Evolutionary conservation across 2,113 vertebrate genomes (phyloP), one percentile per base, ranked within the genome.

Genomic region (Nerophis lumbriciformis): DNA sequence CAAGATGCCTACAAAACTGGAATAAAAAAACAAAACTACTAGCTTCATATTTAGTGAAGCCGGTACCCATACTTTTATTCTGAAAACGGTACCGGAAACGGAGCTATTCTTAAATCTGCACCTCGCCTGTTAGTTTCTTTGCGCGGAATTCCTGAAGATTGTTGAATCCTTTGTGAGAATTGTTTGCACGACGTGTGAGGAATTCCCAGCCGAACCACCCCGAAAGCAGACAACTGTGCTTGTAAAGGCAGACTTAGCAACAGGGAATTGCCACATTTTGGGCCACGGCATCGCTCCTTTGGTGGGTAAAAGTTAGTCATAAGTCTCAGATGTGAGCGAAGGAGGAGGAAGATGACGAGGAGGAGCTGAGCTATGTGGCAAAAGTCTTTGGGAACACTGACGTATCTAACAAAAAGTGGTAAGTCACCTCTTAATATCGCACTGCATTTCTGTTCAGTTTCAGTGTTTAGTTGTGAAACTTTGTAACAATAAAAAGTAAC

Each of bases 321-420:
- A 45, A 45, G 42, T 45, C 42, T 45, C 51, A 11, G 61, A 64
- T 72, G 74, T 47, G n/a, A 38, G n/a, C 38, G 16, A 28, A 50
- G 16, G 13, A 63, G 19, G 48, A 21, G 58, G 21, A 19, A 48
- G 66, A 70, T 15, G 15, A 61, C 35, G 1, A 57, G 66, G 58
- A 65, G 66, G 65, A 73, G 74, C 39, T 53, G 53, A 75, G 21
- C 45, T 48, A 73, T 76, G 70, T 73, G 71, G 76, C 73, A 79
- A 62, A 35, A 54, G 39, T 57, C 44, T 14, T 12, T 5, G 12
- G 2, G 42, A 45, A 45, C 12, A n/a, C 5, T 63, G 44, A 19
- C 21, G 13, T 4, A 16, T 9, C 38, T 39, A 19, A 59, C 49
- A 48, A 53, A 54, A 71, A 45, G 37, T 39, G 66, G 79, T 77